Base-by-base conservation (phyloP, 2,113 vertebrate genomes). In the Chaetodon auriga region DNA sequence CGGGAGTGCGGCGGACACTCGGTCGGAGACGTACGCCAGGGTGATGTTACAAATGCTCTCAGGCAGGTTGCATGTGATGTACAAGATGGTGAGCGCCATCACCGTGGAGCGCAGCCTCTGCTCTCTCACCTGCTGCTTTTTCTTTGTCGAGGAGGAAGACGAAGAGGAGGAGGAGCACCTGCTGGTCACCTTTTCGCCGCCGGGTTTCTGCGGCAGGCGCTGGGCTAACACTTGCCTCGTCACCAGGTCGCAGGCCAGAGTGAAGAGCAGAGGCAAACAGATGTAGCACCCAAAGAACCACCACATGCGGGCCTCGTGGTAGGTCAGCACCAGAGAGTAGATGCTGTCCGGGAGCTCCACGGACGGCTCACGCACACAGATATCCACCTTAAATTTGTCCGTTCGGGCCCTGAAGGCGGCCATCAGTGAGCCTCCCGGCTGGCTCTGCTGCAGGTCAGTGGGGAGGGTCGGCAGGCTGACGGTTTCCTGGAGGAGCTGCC, bases 251-350 rank as follows among this genome's bases (percentile, higher is more conserved):
- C 98, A 99, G 77, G 96, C 97, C 35, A 97, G 81, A 0, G 97
- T 97, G 94, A 99, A 99, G 55, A 99, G 96, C 80, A 99, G 71
- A 0, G 98, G 98, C 93, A 99, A 84, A 75, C 98, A 99, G 88
- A 99, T 96, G 92, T 98, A 99, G 92, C 98, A 99, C 11, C 98
- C 98, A 0, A 99, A 97, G 81, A 96, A 95, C 98, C 98, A 99
- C 98, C 98, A 99, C 95, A 95, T 96, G 1, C 98, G 96, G 1
- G 98, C 97, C 0, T 98, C 95, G 19, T 98, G 97, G 90, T 99
- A 99, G 64, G 98, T 99, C 75, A 99, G 94, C 82, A 97, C 96
- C 92, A 99, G 94, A 0, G 97, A 96, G 87, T 97, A 97, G 70
- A 99, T 46, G 0, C 95, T 93, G 76, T 97, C 97, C 0, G 98